These are phyloP conservation scores for Rotaria sp. DNA, from an alignment of 2,888 invertebrate species.

Conservation along the genomic window DNA sequence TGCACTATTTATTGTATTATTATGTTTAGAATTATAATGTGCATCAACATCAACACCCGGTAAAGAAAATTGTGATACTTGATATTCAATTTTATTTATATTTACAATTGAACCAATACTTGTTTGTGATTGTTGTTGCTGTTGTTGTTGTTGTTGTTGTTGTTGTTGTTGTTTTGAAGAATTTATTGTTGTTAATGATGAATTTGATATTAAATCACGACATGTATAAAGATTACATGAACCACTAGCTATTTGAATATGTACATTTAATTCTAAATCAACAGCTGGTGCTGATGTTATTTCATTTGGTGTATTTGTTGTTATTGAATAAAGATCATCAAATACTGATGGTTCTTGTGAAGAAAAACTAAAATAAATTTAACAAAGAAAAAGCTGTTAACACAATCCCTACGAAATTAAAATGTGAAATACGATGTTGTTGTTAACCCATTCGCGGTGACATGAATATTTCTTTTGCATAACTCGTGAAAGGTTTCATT, in stretches of 20 bases:
- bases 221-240: conserved; percentile 92
- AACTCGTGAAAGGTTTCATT: too few species aligned
- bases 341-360: background rate
- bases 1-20: conserved; percentile 6
- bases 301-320: background rate
- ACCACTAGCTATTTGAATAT: conserved; percentile 88
- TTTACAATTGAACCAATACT: too few species aligned
- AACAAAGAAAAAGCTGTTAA: too few species aligned
- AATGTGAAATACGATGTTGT: too few species aligned
- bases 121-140: background rate
- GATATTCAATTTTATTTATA: conserved; percentile 11
- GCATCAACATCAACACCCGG: conserved; percentile 55
- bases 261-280: conserved; percentile 88
- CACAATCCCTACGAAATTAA: too few species aligned
- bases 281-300: conserved; percentile 65
- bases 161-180: background rate
- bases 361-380: background rate
- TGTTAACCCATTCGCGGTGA: too few species aligned
- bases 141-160: background rate
- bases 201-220: conserved; percentile 57
- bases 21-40: conserved; percentile 36
- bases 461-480: too few species aligned
- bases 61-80: conserved; percentile 42
- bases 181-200: conserved; percentile 43
- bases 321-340: background rate